Base-by-base conservation (phyloP, 2,113 vertebrate species). In the Elephantulus edwardii region DNA sequence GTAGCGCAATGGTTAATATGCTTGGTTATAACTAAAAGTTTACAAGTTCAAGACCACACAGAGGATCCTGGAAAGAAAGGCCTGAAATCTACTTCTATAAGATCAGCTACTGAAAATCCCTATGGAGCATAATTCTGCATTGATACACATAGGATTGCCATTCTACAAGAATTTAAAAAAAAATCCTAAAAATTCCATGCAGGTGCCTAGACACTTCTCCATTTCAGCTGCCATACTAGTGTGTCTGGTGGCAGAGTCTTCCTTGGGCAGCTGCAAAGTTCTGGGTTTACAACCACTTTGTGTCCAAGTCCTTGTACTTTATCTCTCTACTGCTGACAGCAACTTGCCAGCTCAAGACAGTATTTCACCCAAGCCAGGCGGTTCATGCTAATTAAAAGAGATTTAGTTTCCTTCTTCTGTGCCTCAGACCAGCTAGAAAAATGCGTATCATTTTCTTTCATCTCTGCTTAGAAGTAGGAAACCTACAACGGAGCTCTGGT, bases 341-440 rank as follows among this genome's bases (percentile, higher is more conserved):
- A 50, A n/a, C 54, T 90, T 19, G 40, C 70, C 58, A 83, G 56
- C n/a, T 54, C 24, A 48, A 83, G 46, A 81, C n/a, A 44, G 11
- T 83, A 90, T 84, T 91, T 95, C 72, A 90, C 56, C 28, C 79
- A 33, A 38, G 58, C 46, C 72, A 86, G 83, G 60, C 68, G 92
- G 38, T 86, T 86, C 54, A 30, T 1, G 1, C 75, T 88, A 91
- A 90, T 92, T 94, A 10, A 52, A 88, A 95, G 87, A 89, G 66
- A 83, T 84, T 81, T 89, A 44, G 35, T 74, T 89, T 78, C 40
- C 64, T 89, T 86, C 68, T 52, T 40, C 44, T 92, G 83, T 90
- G 64, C 54, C 44, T 95, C 85, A 88, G 83, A 88, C 91, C 74
- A 88, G 42, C 79, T 90, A 89, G 83, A 83, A 91, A 94, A 78